Percentiles rank a stretch among this genome's conserved stretches.
These are phyloP conservation scores for Patella depressa DNA, from an alignment of 2,888 invertebrate species.

Conservation along the genomic window DNA sequence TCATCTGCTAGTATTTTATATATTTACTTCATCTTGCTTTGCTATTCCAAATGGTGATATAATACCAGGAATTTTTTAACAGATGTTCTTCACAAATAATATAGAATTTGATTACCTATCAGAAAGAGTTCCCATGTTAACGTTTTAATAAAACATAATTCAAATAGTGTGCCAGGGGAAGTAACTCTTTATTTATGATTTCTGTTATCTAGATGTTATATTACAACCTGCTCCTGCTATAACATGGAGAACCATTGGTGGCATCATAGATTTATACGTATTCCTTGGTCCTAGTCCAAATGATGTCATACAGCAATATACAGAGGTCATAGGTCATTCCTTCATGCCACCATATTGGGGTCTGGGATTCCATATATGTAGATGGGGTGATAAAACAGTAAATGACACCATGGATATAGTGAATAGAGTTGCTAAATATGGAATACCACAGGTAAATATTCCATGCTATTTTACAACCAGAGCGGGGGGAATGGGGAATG, in stretches of 20 bases:
- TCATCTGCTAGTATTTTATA: too few relatives aligned
- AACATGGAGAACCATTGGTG: constrained; percentile 85
- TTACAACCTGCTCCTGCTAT: constrained; percentile 80
- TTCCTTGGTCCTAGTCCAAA: constrained; percentile 82
- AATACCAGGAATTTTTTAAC: too few relatives aligned
- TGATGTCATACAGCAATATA: constrained; percentile 70
- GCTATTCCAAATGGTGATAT: too few relatives aligned
- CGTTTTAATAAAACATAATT: too few relatives aligned
- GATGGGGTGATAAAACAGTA: constrained; percentile 72
- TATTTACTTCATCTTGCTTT: too few relatives aligned
- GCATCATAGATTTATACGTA: constrained; percentile 83
- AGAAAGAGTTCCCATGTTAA: too few relatives aligned
- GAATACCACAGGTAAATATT: constrained; percentile 51
- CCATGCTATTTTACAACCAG: not conserved
- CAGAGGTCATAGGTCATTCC: constrained; percentile 53
- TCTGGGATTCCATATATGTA: constrained; percentile 87
- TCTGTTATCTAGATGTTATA: constrained; percentile 45
- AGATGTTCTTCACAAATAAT: too few relatives aligned
- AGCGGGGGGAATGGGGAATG: too few relatives aligned
- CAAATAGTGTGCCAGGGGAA: too few relatives aligned
- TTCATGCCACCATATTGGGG: constrained; percentile 78
- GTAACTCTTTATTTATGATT: too few relatives aligned
- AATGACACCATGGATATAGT: constrained; percentile 48
- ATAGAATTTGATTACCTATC: too few relatives aligned
- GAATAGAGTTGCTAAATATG: constrained; percentile 44